Evolutionary conservation across 2,888 invertebrate species (phyloP), one percentile per base, ranked within the genome.

Genomic region (Trisateles emortualis): DNA sequence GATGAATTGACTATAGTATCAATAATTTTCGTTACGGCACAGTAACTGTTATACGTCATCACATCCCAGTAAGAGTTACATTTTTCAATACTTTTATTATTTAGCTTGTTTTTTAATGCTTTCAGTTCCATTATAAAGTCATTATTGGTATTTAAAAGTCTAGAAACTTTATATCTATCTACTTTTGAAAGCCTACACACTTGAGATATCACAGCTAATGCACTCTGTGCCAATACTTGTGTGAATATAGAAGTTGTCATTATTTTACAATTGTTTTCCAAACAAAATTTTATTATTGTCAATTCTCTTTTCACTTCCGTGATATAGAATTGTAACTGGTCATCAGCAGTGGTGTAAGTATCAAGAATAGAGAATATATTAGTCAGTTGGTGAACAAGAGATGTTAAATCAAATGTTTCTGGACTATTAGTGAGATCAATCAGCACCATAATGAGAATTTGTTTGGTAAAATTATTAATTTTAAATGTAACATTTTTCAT

Each of bases 311-410:
- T 91, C 6, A 93, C 87, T 81, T 93, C 93, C 26, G 85, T 92
- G 49, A 93, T 84, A 65, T 93, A 93, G 66, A 92, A 92, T 59
- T 89, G 88, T 47, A 93, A 65, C 38, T 91, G 88, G 30, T 88
- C 83, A 78, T 92, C 92, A 43, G 79, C 75, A 33, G 90, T 87
- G 9, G 82, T 83, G 62, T 90, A 91, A 14, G 87, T 89, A 62
- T 93, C 92, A 3, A 93, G 81, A 50, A 92, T 92, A 22, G 92
- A 92, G 70, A 91, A 92, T 74, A 91, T 89, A 57, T 92, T 92
- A 5, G 88, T 86, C 13, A 93, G 73, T 56, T 92, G 92, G 63
- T 90, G 87, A 2, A 93, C 86, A 33, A 92, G 72, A 5, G 90
- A 88, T 22, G 88, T 85, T 49, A 93, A 75, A 63, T 92, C 92